Evolutionary conservation across 1,140 invertebrate species (phyloP).

Genomic region (Pogonognathellus flavescens): DNA sequence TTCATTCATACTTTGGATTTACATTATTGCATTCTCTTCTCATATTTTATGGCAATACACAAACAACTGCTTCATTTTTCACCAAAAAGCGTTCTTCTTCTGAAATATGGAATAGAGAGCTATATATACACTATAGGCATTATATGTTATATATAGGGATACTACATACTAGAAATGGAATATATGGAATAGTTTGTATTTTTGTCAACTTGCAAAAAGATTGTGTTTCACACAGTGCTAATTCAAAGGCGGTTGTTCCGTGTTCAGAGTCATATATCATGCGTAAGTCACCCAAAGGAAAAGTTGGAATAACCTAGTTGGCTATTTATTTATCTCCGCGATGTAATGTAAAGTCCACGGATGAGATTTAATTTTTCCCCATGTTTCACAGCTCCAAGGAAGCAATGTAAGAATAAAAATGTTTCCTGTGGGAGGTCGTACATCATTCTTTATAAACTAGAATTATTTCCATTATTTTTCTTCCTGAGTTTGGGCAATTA

Average conservation of each 20-base stretch:
- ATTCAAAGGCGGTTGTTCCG: conserved; percentile 33
- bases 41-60: conserved; percentile 17
- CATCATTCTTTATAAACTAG: conserved; percentile 7
- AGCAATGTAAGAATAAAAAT: conserved; percentile 42
- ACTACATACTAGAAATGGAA: not conserved
- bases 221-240: not conserved
- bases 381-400: not conserved
- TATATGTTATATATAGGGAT: not conserved
- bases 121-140: too few species aligned
- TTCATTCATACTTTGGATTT: conserved; percentile 22
- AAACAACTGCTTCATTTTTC: too few species aligned
- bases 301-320: not conserved
- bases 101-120: too few species aligned
- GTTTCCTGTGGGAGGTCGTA: conserved; percentile 41
- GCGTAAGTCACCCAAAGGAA: conserved; percentile 10
- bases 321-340: not conserved
- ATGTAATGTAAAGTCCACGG: not conserved
- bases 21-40: not conserved
- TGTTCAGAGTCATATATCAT: not conserved
- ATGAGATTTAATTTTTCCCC: conserved; percentile 29
- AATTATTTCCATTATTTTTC: not conserved
- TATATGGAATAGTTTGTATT: not conserved
- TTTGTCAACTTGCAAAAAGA: not conserved
- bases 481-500: not conserved
- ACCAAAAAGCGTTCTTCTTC: too few species aligned